Conservation (phyloP, 2,797 vertebrate genomes). For the Echeneis naucrates region DNA sequence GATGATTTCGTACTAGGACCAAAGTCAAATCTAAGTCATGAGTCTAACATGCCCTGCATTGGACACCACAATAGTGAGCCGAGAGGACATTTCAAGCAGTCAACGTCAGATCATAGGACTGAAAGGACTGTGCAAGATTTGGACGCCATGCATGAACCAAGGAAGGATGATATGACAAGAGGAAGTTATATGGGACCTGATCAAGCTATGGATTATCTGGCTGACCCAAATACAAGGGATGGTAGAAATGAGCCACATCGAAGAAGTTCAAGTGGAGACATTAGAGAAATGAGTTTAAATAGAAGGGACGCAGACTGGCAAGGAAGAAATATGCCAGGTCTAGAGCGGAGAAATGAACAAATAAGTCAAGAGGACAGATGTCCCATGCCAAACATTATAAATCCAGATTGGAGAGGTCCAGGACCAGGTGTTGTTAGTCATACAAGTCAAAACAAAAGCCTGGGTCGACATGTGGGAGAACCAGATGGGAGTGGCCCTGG, state of each 20-base stretch:
- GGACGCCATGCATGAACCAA: slow-evolving; percentile 13
- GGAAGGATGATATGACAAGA: slow-evolving; percentile 8
- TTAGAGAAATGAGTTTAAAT: slow-evolving; percentile 25
- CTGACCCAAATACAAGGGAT: slow-evolving; percentile 15
- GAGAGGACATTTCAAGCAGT: slow-evolving; percentile 26
- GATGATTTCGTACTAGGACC: slow-evolving; percentile 11
- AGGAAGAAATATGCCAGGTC: slow-evolving; percentile 6
- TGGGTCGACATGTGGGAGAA: slow-evolving; percentile 25
- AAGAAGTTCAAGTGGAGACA: slow-evolving; percentile 1
- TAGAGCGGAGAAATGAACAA: slow-evolving; percentile 30
- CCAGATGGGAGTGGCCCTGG: slow-evolving; percentile 29
- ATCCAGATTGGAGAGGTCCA: slow-evolving; percentile 41
- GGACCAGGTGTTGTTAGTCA: slow-evolving; percentile 22
- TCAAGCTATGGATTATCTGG: slow-evolving; percentile 7
- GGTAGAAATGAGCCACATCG: slow-evolving; percentile 23
- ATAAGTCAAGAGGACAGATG: slow-evolving; percentile 22
- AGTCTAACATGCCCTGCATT: background rate
- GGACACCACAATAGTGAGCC: slow-evolving; percentile 19
- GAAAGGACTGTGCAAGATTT: slow-evolving; percentile 11
- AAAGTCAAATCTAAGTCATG: slow-evolving; percentile 29
- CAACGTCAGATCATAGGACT: background rate
- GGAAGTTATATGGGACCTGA: slow-evolving; percentile 15
- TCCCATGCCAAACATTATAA: slow-evolving; percentile 34
- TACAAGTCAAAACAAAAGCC: slow-evolving; percentile 32
- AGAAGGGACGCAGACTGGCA: slow-evolving; percentile 16